Evolutionary conservation across 2,888 invertebrate genomes (phyloP), one percentile per base, ranked within the genome.

Genomic region (Artemia sinica): DNA sequence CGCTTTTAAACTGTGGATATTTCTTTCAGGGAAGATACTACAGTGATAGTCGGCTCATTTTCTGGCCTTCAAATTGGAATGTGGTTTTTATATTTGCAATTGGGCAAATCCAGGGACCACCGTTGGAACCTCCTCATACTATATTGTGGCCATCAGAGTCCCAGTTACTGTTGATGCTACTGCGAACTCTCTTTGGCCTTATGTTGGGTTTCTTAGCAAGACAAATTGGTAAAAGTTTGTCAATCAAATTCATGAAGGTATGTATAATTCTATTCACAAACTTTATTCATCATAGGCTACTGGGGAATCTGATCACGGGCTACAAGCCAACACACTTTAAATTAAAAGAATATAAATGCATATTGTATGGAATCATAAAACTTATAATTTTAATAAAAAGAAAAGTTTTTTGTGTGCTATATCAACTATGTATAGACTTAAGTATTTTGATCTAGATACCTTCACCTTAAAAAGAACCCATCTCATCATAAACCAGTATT

Each of bases 61-160:
- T 84, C 85, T 2, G 92, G 92, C 67, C 82, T 91, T 71, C 83
- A 86, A 67, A 77, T 84, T 4, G 92, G 91, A 28, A 84, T 89
- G 8, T 92, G 91, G 92, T 79, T 87, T 63, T 89, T 89, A 79
- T 91, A 79, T 91, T 85, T 77, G 88, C 86, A 77, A 81, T 86
- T 13, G 89, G 89, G n/a, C 77, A 80, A 18, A 77, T 77, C 70
- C 70, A 73, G 8, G 77, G 75, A 0, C 82, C 83, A 72, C 75
- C 82, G n/a, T 77, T 79, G 10, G 79, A 82, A 50, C 89, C 88
- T 8, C 88, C 88, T 0, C 90, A 89, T 78, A 77, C 82, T 70
- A 85, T 91, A 74, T 83, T 87, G 74, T 89, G 89, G 86, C 90
- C 89, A 10, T 85, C 87, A 2, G 82, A 83, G 71, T 81, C 83